These are phyloP conservation scores for Philonicus albiceps DNA, from an alignment of 2,888 invertebrate genomes.

Conservation along the genomic window DNA sequence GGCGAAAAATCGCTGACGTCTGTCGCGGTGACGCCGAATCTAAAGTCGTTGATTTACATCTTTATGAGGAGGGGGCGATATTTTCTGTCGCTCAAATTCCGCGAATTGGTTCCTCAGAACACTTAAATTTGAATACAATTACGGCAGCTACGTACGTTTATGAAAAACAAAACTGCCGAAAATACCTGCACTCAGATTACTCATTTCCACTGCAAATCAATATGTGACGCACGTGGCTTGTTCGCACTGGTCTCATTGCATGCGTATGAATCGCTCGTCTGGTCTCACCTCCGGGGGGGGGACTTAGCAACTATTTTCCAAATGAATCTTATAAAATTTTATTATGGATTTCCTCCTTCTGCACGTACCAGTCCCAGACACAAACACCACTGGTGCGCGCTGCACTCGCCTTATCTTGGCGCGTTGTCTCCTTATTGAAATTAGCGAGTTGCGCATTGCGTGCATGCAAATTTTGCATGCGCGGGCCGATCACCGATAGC, in stretches of 20 bases:
- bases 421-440: slow-evolving; percentile 40
- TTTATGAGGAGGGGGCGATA: slow-evolving; percentile 15
- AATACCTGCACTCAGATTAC: slow-evolving; percentile 15
- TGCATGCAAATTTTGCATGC: slow-evolving; percentile 40
- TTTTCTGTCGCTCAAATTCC: slow-evolving; percentile 20
- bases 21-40: slow-evolving; percentile 6
- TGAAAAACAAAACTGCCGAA: slow-evolving; percentile 13
- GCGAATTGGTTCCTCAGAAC: slow-evolving; percentile 28
- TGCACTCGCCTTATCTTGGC: slow-evolving; percentile 25
- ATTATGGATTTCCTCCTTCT: slow-evolving; percentile 19
- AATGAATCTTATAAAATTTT: neutral
- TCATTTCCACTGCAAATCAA: slow-evolving; percentile 33
- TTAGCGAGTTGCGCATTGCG: slow-evolving; percentile 35
- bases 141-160: neutral
- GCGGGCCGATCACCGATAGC: slow-evolving; percentile 24
- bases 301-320: neutral
- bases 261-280: slow-evolving; percentile 20
- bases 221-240: slow-evolving; percentile 44
- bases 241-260: slow-evolving; percentile 29
- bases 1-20: slow-evolving; percentile 17
- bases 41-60: neutral
- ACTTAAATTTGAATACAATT: slow-evolving; percentile 42
- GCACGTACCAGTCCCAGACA: slow-evolving; percentile 20
- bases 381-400: neutral
- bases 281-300: neutral